Evolutionary conservation across 2,888 invertebrate species (phyloP), one percentile per base, ranked within the genome.

Genomic region (Caenorhabditis sulstoni): DNA sequence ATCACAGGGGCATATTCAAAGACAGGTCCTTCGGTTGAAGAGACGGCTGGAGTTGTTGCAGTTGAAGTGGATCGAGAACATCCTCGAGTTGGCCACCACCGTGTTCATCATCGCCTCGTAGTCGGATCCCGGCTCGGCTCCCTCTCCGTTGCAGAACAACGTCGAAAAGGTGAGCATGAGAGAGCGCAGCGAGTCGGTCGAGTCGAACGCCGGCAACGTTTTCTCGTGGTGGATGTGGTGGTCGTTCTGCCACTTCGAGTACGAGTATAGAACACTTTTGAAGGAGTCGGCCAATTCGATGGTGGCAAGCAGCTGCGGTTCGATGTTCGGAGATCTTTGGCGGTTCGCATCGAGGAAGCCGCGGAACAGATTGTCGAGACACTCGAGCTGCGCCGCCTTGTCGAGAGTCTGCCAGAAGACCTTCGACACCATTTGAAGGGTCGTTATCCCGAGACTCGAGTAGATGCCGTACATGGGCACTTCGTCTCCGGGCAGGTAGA

Each of bases 171-270:
- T 53, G 12, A 79, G 49, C 55, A 84, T 68, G 23, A 84, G 49
- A 0, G 79, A 66, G 22, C 61, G 73, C 41, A 81, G 58, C 49
- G 70, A 81, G 45, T 81, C 81, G 9, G 61, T 67, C 11, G 57
- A 44, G 39, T 82, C 84, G 52, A 76, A 84, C 9, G 84, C 81
- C 2, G 84, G 84, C 22, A 84, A 70, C 0, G 67, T 67, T 29
- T 76, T 71, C 22, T 80, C 80, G 35, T 67, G 76, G 64, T 80
- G 76, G 35, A 71, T 45, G 47, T 74, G 49, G 64, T 76, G 71
- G 22, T 84, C 81, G 18, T 67, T 79, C 41, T 84, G 81, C 84
- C 84, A 84, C 71, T 79, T 84, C 4, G 77, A 52, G 52, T 84
- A 84, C 11, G 80, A 75, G 62, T 71, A 84, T 12, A 79, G 18